These are phyloP conservation scores for Genyomyrus donnyi DNA, from an alignment of 2,113 vertebrate genomes.

Conservation along the genomic window DNA sequence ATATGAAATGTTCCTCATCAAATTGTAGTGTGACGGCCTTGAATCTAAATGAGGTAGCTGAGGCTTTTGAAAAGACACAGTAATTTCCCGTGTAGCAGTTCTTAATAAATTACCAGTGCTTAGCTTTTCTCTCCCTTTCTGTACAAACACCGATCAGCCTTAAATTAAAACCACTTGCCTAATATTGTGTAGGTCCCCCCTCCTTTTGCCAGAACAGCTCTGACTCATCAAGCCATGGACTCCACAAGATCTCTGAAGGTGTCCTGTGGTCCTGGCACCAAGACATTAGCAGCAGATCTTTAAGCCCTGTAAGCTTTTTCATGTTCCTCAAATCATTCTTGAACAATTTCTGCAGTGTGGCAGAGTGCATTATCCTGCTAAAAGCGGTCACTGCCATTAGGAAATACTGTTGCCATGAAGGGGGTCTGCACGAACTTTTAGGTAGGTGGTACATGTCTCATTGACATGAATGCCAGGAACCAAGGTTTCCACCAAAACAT, in stretches of 20 bases:
- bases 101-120: background rate
- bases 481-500: no score
- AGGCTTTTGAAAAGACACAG: background rate
- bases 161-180: background rate
- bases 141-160: background rate
- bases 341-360: background rate
- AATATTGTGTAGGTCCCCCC: background rate
- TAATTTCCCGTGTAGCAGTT: background rate
- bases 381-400: background rate
- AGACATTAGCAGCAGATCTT: background rate
- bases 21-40: background rate
- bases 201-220: background rate
- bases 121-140: background rate
- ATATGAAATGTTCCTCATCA: conserved; percentile 1
- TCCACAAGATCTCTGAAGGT: background rate
- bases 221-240: background rate
- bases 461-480: no score
- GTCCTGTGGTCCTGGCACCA: background rate
- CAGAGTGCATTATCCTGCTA: background rate
- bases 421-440: background rate
- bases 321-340: background rate
- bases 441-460: no score
- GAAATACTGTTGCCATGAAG: background rate
- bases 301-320: background rate
- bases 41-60: background rate